A percentile compares a stretch with the other conserved stretches of the same genome.
phyloP scores from a whole-genome alignment of 2,888 invertebrate genomes.

The Escarpia spicata region DNA sequence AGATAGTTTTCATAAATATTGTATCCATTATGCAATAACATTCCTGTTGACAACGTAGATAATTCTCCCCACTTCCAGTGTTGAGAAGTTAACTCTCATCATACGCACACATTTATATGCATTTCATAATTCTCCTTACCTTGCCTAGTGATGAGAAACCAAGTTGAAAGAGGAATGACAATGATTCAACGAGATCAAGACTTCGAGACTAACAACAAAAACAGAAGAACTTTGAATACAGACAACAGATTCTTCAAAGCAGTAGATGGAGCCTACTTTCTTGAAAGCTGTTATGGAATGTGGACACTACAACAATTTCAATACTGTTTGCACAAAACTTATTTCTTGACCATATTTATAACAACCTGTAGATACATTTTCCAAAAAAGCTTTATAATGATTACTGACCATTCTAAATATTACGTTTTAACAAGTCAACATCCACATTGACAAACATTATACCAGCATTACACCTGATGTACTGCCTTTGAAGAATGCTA shows the following conservation, averaged over 20 bases:
- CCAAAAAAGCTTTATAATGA: too few species aligned
- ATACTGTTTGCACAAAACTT: background rate
- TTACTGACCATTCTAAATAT: too few species aligned
- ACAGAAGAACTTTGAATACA: background rate
- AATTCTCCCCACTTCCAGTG: background rate
- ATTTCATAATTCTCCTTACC: constrained; percentile 66
- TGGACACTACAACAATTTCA: too few species aligned
- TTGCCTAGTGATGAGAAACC: constrained; percentile 94
- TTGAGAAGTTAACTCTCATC: background rate
- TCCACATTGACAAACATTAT: too few species aligned
- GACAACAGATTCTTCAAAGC: background rate
- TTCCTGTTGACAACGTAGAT: background rate
- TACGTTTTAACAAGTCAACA: too few species aligned
- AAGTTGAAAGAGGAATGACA: constrained; percentile 94
- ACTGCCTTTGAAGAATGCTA: too few species aligned
- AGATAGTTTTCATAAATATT: background rate
- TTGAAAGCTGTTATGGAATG: too few species aligned
- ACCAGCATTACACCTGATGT: too few species aligned
- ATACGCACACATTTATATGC: background rate
- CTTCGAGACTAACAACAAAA: constrained; percentile 68
- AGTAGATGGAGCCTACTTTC: too few species aligned
- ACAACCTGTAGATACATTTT: too few species aligned
- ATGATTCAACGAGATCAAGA: constrained; percentile 87
- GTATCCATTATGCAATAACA: background rate
- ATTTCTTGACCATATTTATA: too few species aligned